These are phyloP conservation scores for Odontophorus gujanensis DNA, from an alignment of 2,113 vertebrate species.

Conservation along the genomic window DNA sequence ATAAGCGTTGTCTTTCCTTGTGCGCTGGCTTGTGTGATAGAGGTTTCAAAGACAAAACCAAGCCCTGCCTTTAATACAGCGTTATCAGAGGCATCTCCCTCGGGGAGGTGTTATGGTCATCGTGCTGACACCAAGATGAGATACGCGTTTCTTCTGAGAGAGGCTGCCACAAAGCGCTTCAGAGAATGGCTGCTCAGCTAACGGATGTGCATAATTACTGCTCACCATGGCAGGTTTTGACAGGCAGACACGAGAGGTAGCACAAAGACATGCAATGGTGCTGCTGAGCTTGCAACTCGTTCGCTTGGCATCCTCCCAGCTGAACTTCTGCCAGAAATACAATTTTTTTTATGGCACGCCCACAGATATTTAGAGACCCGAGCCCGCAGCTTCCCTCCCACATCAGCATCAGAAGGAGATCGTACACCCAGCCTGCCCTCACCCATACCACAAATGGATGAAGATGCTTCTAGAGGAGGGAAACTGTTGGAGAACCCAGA, in stretches of 20 bases:
- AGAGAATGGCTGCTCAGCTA: constrained; percentile 50
- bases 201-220: constrained; percentile 69
- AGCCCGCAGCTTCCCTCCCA: not conserved
- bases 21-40: constrained; percentile 56
- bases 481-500: too few species aligned
- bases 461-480: not conserved
- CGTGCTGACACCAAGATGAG: constrained; percentile 40
- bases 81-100: constrained; percentile 50
- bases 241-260: constrained; percentile 40
- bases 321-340: not conserved
- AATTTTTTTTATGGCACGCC: not conserved
- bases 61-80: constrained; percentile 41
- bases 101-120: constrained; percentile 11
- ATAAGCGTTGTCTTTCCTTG: constrained; percentile 40
- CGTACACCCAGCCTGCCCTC: not conserved
- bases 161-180: constrained; percentile 17
- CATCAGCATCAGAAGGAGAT: not conserved
- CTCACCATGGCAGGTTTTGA: constrained; percentile 49
- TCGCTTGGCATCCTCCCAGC: constrained; percentile 3
- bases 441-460: not conserved
- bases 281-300: not conserved
- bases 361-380: not conserved
- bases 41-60: constrained; percentile 1
- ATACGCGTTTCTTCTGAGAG: constrained; percentile 44
- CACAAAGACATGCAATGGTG: not conserved